phyloP scores from a whole-genome alignment of 2,797 vertebrate species.

The Myripristis jacobus region DNA sequence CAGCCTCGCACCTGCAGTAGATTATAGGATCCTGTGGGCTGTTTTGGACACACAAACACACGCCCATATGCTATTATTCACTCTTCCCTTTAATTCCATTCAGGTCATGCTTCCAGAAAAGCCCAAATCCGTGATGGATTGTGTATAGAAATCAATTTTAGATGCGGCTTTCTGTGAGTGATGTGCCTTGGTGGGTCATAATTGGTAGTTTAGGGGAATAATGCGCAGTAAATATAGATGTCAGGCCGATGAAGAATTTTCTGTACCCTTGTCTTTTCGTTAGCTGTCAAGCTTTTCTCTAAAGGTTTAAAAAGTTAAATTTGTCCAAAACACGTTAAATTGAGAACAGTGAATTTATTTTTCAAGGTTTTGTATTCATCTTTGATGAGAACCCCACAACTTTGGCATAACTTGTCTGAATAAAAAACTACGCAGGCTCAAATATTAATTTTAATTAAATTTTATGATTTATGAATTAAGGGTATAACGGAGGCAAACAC shows the following conservation, averaged over 20 bases:
- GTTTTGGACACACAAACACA: background rate
- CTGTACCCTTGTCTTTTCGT: no score
- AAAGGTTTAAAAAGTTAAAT: no score
- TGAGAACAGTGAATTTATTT: background rate
- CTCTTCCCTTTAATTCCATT: background rate
- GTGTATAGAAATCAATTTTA: conserved; percentile 18
- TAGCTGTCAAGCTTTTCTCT: no score
- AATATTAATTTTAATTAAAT: no score
- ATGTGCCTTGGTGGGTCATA: background rate
- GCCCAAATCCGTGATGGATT: conserved; percentile 31
- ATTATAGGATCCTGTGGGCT: background rate
- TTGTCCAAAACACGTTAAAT: background rate
- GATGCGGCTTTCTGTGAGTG: conserved; percentile 13
- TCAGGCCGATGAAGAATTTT: no score
- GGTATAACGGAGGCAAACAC: no score
- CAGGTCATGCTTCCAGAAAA: background rate
- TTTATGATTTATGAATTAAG: no score
- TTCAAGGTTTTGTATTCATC: background rate
- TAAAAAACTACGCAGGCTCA: no score
- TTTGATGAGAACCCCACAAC: no score
- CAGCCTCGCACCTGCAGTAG: background rate
- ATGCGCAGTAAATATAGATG: background rate
- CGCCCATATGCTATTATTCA: background rate
- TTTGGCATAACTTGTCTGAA: no score
- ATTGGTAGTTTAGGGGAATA: background rate